Conservation (phyloP, 2,113 vertebrate genomes). For the Carettochelys insculpta region DNA sequence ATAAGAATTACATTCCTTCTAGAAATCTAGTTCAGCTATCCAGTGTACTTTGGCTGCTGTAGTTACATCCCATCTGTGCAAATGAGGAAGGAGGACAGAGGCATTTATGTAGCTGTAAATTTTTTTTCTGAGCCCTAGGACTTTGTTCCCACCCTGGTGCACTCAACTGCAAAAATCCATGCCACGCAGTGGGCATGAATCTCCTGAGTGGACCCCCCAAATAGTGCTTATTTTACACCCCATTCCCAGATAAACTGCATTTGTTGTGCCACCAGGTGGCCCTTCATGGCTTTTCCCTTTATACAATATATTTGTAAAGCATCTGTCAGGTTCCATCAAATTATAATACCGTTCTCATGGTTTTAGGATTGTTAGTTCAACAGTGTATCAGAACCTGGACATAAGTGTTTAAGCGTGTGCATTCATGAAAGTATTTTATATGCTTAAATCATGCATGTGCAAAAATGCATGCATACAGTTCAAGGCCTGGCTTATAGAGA, state of each 20-base stretch:
- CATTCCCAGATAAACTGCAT: neutral
- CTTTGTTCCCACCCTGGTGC: neutral
- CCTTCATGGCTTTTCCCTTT: neutral
- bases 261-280: neutral
- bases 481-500: neutral
- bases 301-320: neutral
- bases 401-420: neutral
- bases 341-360: accelerated
- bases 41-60: neutral
- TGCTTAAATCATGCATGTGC: neutral
- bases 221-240: neutral
- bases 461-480: neutral
- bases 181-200: neutral
- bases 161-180: neutral
- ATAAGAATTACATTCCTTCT: neutral
- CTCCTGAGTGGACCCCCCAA: neutral
- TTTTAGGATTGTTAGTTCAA: neutral
- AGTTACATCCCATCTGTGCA: neutral
- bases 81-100: neutral
- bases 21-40: neutral
- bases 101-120: neutral
- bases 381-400: neutral
- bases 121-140: neutral
- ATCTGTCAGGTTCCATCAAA: neutral
- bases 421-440: neutral